Conservation (phyloP, 2,113 vertebrate species). For the Pedetes capensis region DNA sequence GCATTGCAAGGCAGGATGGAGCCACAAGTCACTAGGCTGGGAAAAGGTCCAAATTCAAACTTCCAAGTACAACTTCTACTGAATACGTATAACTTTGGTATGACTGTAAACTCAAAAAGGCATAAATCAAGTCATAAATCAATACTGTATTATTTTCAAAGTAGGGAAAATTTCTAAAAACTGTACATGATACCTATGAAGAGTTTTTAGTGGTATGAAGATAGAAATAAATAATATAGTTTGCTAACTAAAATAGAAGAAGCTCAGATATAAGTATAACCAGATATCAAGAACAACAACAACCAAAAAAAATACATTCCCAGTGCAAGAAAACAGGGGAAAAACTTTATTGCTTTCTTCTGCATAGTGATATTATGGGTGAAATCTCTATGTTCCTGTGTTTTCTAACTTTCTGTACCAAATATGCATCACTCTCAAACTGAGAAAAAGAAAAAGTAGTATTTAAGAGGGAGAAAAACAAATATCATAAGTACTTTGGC, state of each 20-base stretch:
- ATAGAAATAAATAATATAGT: not conserved
- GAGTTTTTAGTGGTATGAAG: not conserved
- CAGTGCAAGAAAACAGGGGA: not conserved
- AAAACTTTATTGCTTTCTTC: not conserved
- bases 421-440: not conserved
- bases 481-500: not conserved
- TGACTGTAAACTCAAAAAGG: too few species aligned
- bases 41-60: not conserved
- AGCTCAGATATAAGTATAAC: not conserved
- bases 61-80: not conserved
- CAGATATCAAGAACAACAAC: not conserved
- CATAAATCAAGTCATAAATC: too few species aligned
- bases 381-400: not conserved
- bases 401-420: constrained; percentile 8
- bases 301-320: not conserved
- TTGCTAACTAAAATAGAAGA: not conserved
- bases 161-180: not conserved
- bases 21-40: not conserved
- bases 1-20: not conserved
- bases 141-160: not conserved
- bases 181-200: not conserved
- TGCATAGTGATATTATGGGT: not conserved
- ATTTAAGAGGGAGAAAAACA: not conserved
- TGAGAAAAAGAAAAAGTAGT: not conserved
- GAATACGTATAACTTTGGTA: too few species aligned